Base-by-base conservation (phyloP, 1,140 invertebrate species). In the Leptinotarsa lineolata region DNA sequence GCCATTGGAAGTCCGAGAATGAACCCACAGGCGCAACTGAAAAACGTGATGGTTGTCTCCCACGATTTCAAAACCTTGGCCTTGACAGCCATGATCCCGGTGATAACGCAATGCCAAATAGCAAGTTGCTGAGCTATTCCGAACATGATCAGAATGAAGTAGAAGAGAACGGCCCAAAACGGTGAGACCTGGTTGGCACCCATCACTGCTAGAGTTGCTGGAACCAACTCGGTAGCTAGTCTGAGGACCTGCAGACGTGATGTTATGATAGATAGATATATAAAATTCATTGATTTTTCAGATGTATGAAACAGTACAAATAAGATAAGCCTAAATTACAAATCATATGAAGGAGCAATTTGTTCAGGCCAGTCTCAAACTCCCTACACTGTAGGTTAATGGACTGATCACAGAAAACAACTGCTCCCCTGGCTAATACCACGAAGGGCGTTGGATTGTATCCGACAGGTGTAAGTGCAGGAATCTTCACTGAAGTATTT, bases 121-220 rank as follows among this genome's bases (percentile, higher is more conserved):
- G 86, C 86, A 64, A 87, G 84, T 86, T 94, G 92, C 81, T 96
- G 95, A 3, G 92, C 93, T 22, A 97, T 88, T 0, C 94, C 94
- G 81, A 97, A 95, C 68, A 94, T 85, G 68, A 96, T 93, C 66
- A 96, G 87, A 64, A 92, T 91, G 77, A 93, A 92, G 84, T 95
- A 97, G 78, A 95, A 94, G 16, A 96, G 87, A 11, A 94, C 91
- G 0, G 93, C 92, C 95, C 94, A 97, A 80, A 94, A 93, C 15
- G 93, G 92, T 0, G 93, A 94, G 5, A 92, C 87, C 81, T 91
- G 88, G 21, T 89, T 88, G 8, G 89, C 86, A 3, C 91, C 90
- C 15, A 93, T 84, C 20, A 93, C 85, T 0, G 93, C 92, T 3
- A 95, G 85, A 2, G 93, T 92, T 0, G 94, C 92, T 1, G 95